Evolutionary conservation across 2,797 vertebrate species (phyloP).

Genomic region (Amblyraja radiata): DNA sequence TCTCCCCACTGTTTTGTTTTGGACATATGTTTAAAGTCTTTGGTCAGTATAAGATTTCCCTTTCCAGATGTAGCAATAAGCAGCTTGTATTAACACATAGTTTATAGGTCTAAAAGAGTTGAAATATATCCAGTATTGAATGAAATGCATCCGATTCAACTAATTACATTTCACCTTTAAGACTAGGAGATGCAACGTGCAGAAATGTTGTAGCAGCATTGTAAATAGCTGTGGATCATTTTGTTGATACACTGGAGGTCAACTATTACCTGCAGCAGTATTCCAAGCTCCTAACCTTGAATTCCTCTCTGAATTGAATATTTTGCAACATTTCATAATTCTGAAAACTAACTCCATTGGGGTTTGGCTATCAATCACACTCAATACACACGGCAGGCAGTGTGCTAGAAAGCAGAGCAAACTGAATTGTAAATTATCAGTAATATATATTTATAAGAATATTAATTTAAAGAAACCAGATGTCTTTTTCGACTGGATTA

Average conservation of each 20-base stretch:
- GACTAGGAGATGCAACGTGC: neutral
- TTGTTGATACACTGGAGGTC: neutral
- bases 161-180: neutral
- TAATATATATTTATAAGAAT: neutral
- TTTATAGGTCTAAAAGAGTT: neutral
- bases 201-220: neutral
- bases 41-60: neutral
- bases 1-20: neutral
- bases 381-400: neutral
- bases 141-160: neutral
- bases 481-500: neutral
- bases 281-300: neutral
- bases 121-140: neutral
- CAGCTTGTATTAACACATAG: neutral
- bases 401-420: neutral
- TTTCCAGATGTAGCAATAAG: neutral
- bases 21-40: neutral
- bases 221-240: neutral
- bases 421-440: constrained; percentile 4
- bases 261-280: neutral
- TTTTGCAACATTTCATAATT: neutral
- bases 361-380: neutral
- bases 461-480: neutral
- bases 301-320: neutral
- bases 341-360: neutral